Conservation (phyloP, 2,888 invertebrate species). For the Pyralis farinalis region DNA sequence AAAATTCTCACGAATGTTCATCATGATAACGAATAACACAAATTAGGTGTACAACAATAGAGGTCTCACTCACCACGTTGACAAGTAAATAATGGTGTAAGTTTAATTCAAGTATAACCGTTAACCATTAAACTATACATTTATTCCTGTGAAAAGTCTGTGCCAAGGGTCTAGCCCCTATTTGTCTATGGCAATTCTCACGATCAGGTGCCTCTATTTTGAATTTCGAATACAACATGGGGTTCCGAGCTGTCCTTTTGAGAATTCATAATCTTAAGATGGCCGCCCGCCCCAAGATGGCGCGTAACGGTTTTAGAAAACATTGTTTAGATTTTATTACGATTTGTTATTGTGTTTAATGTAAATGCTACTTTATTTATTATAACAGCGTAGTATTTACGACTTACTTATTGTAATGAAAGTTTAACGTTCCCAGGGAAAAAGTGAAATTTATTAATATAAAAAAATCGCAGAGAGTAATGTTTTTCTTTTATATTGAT, state of each 20-base stretch:
- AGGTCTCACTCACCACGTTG: constrained; percentile 14
- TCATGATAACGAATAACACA: constrained; percentile 16
- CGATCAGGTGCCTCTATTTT: constrained; percentile 60
- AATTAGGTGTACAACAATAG: constrained; percentile 19
- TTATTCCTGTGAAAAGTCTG: constrained; percentile 21
- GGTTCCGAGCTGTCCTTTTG: constrained; percentile 40
- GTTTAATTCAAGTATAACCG: constrained; percentile 30
- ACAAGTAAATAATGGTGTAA: constrained; percentile 18
- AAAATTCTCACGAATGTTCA: constrained; percentile 17
- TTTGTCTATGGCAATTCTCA: constrained; percentile 41
- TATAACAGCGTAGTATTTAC: background rate
- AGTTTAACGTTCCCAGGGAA: no score
- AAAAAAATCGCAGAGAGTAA: no score
- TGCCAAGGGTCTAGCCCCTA: constrained; percentile 20
- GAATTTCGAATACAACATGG: constrained; percentile 32
- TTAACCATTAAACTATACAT: constrained; percentile 46
- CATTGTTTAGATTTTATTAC: constrained; percentile 37
- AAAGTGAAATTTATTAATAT: no score
- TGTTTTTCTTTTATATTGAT: no score
- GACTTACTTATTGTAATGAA: background rate
- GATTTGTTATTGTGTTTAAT: constrained; percentile 29
- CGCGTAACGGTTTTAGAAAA: constrained; percentile 45
- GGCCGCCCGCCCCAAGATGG: constrained; percentile 31
- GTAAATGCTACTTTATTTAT: background rate
- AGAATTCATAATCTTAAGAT: constrained; percentile 35